Evolutionary conservation across 2,888 invertebrate genomes (phyloP), one percentile per base, ranked within the genome.

Genomic region (Petrophora chlorosata): DNA sequence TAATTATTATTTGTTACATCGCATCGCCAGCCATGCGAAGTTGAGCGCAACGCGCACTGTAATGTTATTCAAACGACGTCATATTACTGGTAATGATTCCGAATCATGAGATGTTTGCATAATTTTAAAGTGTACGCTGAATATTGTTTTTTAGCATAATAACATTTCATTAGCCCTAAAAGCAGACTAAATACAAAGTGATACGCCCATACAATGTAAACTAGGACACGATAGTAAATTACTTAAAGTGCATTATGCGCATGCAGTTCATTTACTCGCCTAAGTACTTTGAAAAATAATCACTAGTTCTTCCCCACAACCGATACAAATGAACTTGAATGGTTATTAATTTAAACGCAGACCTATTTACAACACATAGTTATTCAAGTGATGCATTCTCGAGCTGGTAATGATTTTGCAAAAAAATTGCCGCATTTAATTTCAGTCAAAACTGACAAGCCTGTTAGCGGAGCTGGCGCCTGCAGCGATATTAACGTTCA

Each of bases 11-110:
- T 65, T 66, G 57, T 66, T 57, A 55, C 61, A 64, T 62, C 60
- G 53, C 56, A n/a, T n/a, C 69, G 71, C 67, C 63, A 67, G 64
- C 67, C 68, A 73, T 69, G 72, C 73, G 65, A 67, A 59, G 67
- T 67, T 65, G 64, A 63, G 65, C 67, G 65, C 66, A 67, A 71
- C 63, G 67, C 59, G 38, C 12, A 49, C 47, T 44, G 62, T 68
- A 70, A 70, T 67, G 66, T 71, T 72, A 71, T 74, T 70, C 66
- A 65, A 67, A 70, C 65, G 56, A 45, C 49, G 53, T 57, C 48
- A 49, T 45, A 49, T 49, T 40, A 47, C 57, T 26, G 50, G 48
- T 68, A 63, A 68, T 59, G 42, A 53, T 52, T 47, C 26, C 9
- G 13, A 52, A 49, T 35, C 56, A 48, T 52, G 51, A 45, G 39